Conservation (phyloP, 2,797 vertebrate genomes). For the Chaenodraco wilsoni region DNA sequence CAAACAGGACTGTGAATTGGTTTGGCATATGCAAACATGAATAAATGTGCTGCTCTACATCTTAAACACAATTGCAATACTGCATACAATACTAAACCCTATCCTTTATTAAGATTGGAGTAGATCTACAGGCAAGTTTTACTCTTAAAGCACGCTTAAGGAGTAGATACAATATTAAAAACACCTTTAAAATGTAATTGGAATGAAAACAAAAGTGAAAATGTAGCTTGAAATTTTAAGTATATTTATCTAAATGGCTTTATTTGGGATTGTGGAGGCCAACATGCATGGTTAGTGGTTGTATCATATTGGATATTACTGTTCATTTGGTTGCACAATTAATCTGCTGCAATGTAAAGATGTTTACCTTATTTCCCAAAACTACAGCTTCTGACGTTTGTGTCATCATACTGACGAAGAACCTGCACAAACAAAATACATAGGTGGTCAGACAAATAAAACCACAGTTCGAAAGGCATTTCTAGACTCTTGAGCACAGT, state of each 20-base stretch:
- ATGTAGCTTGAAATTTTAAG: not conserved
- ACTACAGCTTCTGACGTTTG: not conserved
- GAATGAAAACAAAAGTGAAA: not conserved
- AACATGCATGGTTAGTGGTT: not conserved
- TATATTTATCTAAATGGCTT: not conserved
- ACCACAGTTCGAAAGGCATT: not conserved
- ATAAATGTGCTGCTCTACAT: not conserved
- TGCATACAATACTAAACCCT: not conserved
- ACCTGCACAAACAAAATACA: not conserved
- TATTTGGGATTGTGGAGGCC: not conserved
- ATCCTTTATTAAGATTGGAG: not conserved
- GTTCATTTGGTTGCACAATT: not conserved
- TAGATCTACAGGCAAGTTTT: no score
- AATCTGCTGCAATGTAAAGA: not conserved
- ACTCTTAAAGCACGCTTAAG: no score
- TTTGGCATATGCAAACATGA: no score
- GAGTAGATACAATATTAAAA: not conserved
- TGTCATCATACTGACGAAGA: no score
- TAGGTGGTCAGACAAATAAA: not conserved
- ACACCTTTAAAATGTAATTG: not conserved
- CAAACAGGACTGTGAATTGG: not conserved
- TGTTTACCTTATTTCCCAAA: not conserved
- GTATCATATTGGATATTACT: not conserved
- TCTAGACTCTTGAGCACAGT: not conserved
- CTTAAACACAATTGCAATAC: not conserved